Base-by-base conservation (phyloP, 2,797 vertebrate genomes). In the Erpetoichthys calabaricus region DNA sequence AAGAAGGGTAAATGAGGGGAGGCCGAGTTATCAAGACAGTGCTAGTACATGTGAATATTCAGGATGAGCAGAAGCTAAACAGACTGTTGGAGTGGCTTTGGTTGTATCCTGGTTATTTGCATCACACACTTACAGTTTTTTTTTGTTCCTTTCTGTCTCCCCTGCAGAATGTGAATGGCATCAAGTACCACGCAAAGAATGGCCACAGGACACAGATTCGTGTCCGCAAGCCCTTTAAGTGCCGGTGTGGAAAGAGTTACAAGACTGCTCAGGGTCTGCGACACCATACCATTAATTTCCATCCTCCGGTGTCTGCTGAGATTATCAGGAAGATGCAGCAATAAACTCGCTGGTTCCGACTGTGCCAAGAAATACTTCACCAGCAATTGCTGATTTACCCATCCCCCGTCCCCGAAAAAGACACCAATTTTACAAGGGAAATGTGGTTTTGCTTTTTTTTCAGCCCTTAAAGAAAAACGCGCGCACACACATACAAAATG, bases 151-250 rank as follows among this genome's bases (percentile, higher is more conserved):
- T 62, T 0, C 62, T 69, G 4, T 80, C 59, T 76, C 60, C 0
- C 64, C 65, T 25, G 25, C 86, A 99, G 96, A 98, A 98, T 79
- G 96, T 98, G 75, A 98, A 99, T 2, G 94, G 94, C 66, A 98
- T 99, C 66, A 99, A 99, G 78, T 99, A 99, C 82, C 94, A 98
- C 1, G 96, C 94, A 73, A 98, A 99, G 86, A 99, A 99, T 4
- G 96, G 96, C 66, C 96, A 98, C 86, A 84, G 96, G 73, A 95
- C 92, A 7, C 94, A 98, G 81, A 94, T 99, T 72, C 89, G 92
- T 8, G 94, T 98, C 67, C 91, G 92, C 71, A 99, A 98, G 77
- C 91, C 93, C 60, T 98, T 97, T 76, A 98, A 98, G 75, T 98
- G 96, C 75, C 93, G 94, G 61, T 98, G 96, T 63, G 93, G 96